phyloP scores from a whole-genome alignment of 2,888 invertebrate genomes.

The Drosophila quinaria region DNA sequence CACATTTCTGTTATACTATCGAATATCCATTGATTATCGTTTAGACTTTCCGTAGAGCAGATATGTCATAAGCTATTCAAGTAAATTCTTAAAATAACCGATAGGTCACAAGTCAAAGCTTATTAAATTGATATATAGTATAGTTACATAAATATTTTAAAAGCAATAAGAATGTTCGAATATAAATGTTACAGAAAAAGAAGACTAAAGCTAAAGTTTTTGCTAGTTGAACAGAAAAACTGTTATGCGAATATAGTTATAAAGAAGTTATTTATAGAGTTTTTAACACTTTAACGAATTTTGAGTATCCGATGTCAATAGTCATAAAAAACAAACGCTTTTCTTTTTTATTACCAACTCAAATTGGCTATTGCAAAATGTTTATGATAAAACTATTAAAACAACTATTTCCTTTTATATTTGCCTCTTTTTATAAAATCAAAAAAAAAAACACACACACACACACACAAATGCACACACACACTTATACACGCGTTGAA shows the following conservation, averaged over 20 bases:
- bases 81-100: not conserved
- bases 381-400: constrained; percentile 79
- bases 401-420: constrained; percentile 79
- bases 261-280: not conserved
- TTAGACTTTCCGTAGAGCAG: no score
- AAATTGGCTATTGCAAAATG: constrained; percentile 72
- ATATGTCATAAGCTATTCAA: not conserved
- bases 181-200: no score
- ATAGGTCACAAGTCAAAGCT: not conserved
- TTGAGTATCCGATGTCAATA: not conserved
- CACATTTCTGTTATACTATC: not conserved
- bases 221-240: no score
- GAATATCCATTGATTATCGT: not conserved
- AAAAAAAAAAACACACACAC: constrained; percentile 16
- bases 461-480: constrained; percentile 20
- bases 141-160: not conserved
- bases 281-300: not conserved
- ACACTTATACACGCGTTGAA: constrained; percentile 15
- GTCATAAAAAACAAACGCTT: constrained; percentile 15
- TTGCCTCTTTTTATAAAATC: constrained; percentile 74
- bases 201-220: no score
- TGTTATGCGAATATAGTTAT: not conserved
- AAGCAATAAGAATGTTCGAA: not conserved
- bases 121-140: not conserved
- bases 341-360: constrained; percentile 30